Base-by-base conservation (phyloP, 2,888 invertebrate species). In the Pecten maximus region DNA sequence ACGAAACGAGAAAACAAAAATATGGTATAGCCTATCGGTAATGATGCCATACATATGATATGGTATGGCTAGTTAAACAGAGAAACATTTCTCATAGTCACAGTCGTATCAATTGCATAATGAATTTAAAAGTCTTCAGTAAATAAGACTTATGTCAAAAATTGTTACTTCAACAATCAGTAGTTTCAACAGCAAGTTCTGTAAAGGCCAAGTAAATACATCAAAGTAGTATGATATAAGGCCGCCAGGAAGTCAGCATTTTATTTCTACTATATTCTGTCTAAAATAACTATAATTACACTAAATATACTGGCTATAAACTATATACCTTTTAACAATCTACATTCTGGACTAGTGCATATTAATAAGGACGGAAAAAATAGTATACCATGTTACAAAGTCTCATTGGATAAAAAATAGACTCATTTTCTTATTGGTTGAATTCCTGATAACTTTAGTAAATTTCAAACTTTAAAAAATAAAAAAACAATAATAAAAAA, bases 1-100 rank as follows among this genome's bases (percentile, higher is more conserved):
- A 15, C 74, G 74, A 74, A 74, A 74, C 35, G 74, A 74, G 74
- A 74, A 74, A 74, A 74, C 74, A 28, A 12, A 74, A 35, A 74
- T 74, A 74, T 74, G 74, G 10, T 74, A 74, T 74, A 74, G 16
- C 28, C 19, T 54, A 10, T 54, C 19, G 50, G 23, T 10, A 35
- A 28, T 6, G 74, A 74, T 28, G 2, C 8, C 28, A 74, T n/a
- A 12, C 44, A 44, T 44, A 44, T 10, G n/a, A n/a, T n/a, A 19
- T 54, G 54, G 19, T 23, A 54, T 3, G 16, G 48, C 19, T 54
- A 23, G 19, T 19, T 19, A 74, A 10, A 12, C 6, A 35, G 74
- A 35, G 74, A 10, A 35, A 74, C 15, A 74, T 28, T 74, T 28
- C 28, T 44, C 44, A 10, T 44, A 35, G 74, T 74, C 12, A 54